Evolutionary conservation across 23 tunicate genomes (phyloP).

Genomic region (Diplosoma virens): DNA sequence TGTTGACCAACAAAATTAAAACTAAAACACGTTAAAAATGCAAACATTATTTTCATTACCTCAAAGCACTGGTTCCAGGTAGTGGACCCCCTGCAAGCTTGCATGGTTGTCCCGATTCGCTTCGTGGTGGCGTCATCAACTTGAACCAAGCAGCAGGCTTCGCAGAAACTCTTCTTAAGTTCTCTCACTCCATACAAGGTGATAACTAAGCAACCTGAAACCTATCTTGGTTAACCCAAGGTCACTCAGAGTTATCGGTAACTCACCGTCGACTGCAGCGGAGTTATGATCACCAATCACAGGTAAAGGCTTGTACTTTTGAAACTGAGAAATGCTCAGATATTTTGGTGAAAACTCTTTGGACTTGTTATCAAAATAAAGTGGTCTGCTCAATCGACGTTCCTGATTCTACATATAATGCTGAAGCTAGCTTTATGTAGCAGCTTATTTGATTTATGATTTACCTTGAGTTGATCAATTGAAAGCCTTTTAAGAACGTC

Average conservation of each 20-base stretch:
- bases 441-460: no score
- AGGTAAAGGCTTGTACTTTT: conserved; percentile 70
- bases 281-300: background rate
- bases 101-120: conserved; percentile 86
- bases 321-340: conserved; percentile 66
- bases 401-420: conserved; percentile 51
- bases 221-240: background rate
- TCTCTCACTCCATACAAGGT: conserved; percentile 91
- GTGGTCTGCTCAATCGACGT: conserved; percentile 66
- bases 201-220: conserved; percentile 75
- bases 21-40: no score
- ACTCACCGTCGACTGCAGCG: conserved; percentile 57
- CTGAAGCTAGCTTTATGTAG: background rate
- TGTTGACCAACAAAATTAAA: no score
- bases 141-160: conserved; percentile 84
- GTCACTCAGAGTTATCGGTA: no score
- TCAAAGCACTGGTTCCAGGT: conserved; percentile 98
- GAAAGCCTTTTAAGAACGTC: no score
- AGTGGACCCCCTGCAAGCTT: conserved; percentile 73
- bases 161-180: conserved; percentile 78
- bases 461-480: no score
- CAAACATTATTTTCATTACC: no score
- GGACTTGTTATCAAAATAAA: conserved; percentile 35
- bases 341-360: conserved; percentile 47
- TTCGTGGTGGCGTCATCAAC: conserved; percentile 74